Conservation (phyloP, 2,797 vertebrate species). For the Dipus sagitta region DNA sequence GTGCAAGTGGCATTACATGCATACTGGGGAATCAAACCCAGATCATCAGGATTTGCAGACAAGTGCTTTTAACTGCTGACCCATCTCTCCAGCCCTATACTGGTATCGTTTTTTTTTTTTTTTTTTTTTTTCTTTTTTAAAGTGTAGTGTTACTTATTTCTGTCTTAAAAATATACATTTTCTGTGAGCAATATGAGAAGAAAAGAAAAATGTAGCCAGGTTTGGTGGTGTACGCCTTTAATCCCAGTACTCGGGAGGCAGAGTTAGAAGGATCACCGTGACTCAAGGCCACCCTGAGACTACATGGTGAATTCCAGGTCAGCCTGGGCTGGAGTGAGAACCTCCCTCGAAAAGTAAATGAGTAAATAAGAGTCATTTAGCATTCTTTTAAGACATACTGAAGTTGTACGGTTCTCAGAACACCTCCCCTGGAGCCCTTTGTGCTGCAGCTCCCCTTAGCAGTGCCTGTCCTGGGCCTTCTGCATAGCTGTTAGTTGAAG, state of each 20-base stretch:
- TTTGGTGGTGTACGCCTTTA: no score
- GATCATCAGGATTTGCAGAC: no score
- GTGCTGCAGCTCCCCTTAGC: not conserved
- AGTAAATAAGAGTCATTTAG: not conserved
- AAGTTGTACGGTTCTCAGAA: not conserved
- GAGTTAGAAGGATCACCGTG: no score
- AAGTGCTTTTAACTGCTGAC: no score
- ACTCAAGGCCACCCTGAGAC: no score
- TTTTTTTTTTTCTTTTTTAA: not conserved
- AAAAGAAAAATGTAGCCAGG: not conserved
- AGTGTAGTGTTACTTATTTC: not conserved
- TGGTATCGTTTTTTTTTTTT: no score
- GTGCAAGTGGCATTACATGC: no score
- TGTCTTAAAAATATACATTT: not conserved
- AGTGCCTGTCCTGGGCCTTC: not conserved
- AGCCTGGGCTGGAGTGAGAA: no score
- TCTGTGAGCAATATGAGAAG: constrained; percentile 18
- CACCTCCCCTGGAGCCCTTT: not conserved
- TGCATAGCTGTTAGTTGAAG: not conserved
- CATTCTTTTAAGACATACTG: not conserved
- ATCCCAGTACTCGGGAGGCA: no score
- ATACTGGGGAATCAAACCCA: no score
- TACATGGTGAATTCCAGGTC: no score
- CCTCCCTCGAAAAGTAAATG: not conserved
- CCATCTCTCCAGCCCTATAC: not conserved